Evolutionary conservation across 53 echinoderm and acorn worm species (phyloP).

Genomic region (Henricia sp.): DNA sequence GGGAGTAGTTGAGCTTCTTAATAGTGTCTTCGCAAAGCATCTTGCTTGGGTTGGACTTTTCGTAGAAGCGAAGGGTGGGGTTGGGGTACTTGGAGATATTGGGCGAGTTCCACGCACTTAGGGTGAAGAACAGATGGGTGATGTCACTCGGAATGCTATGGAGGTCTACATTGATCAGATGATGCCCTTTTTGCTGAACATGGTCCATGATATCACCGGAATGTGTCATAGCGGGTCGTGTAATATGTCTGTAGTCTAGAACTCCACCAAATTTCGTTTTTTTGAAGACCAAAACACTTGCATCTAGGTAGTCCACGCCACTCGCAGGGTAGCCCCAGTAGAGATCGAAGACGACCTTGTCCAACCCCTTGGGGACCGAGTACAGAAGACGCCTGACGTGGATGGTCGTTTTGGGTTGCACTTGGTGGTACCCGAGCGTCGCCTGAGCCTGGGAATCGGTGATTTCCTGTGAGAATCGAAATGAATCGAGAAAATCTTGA

Average conservation of each 20-base stretch:
- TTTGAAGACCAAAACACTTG: conserved; percentile 37
- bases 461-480: background rate
- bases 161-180: conserved; percentile 49
- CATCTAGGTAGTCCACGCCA: conserved; percentile 49
- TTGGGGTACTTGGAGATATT: conserved; percentile 32
- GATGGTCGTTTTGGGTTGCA: conserved; percentile 39
- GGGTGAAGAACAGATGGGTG: conserved; percentile 62
- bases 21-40: conserved; percentile 62
- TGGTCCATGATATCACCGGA: conserved; percentile 62
- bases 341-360: conserved; percentile 66
- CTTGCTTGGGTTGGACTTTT: conserved; percentile 47
- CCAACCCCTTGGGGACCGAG: conserved; percentile 30
- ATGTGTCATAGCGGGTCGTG: conserved; percentile 23
- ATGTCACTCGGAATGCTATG: conserved; percentile 34
- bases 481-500: too few relatives aligned
- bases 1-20: conserved; percentile 34
- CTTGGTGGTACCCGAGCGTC: conserved; percentile 30
- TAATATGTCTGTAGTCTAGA: conserved; percentile 12
- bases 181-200: conserved; percentile 26
- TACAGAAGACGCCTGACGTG: conserved; percentile 54
- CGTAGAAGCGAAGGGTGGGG: conserved; percentile 64
- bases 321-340: conserved; percentile 57
- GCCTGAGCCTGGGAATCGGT: conserved; percentile 24
- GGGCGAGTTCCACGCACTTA: conserved; percentile 56
- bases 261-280: background rate